These are phyloP conservation scores for Drosophila melanica DNA, from an alignment of 1,140 invertebrate species.

Conservation along the genomic window DNA sequence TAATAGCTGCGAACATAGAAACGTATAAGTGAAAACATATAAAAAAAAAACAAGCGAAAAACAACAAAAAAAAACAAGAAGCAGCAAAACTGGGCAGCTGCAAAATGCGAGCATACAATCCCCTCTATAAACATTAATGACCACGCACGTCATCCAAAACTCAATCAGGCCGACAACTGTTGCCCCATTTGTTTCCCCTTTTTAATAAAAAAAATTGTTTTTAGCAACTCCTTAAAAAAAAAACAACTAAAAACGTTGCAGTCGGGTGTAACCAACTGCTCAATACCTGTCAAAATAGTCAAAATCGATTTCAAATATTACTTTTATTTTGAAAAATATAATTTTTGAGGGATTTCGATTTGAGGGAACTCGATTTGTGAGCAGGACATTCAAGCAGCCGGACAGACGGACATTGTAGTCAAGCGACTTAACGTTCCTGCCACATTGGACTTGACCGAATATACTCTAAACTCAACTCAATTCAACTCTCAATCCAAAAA, in stretches of 20 bases:
- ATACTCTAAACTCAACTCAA: no score
- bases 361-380: no score
- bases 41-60: constrained; percentile 32
- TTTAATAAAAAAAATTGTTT: constrained; percentile 3
- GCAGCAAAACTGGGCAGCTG: constrained; percentile 21
- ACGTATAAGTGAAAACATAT: constrained; percentile 48
- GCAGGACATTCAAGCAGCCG: no score
- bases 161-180: constrained; percentile 44
- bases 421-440: no score
- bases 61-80: constrained; percentile 21
- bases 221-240: constrained; percentile 1
- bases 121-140: constrained; percentile 76
- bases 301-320: no score
- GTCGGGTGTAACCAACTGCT: no score
- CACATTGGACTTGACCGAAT: no score
- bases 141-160: constrained; percentile 65
- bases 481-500: not conserved
- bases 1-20: constrained; percentile 51
- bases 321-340: no score
- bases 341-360: no score
- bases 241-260: no score
- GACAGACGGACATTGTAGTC: no score
- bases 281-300: no score
- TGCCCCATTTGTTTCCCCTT: not conserved
- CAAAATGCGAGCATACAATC: not conserved